Conservation (phyloP, 2,113 vertebrate species). For the Trematocara marginatum region DNA sequence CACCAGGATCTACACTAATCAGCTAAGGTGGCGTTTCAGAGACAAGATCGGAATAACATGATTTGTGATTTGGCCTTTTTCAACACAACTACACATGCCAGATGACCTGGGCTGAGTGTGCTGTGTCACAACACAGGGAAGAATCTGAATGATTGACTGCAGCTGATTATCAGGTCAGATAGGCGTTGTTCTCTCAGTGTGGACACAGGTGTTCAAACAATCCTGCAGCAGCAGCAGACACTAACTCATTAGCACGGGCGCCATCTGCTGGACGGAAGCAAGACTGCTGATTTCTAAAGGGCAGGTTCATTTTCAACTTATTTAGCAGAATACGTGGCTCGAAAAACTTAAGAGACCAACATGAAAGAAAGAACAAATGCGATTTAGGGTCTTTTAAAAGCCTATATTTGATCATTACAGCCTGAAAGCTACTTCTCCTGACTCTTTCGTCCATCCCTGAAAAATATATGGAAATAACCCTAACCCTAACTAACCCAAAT, state of each 20-base stretch:
- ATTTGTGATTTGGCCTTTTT: background rate
- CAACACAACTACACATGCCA: background rate
- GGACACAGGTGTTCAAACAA: constrained; percentile 69
- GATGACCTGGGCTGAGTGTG: background rate
- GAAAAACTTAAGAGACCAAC: background rate
- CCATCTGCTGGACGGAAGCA: constrained; percentile 25
- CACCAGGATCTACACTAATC: background rate
- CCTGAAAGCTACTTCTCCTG: background rate
- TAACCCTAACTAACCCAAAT: background rate
- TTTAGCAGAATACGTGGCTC: background rate
- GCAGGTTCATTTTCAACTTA: background rate
- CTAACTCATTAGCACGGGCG: background rate
- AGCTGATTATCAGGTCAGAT: constrained; percentile 50
- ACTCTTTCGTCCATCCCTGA: fast-evolving
- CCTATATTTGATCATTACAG: fast-evolving
- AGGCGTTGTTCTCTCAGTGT: constrained; percentile 17
- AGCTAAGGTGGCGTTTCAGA: background rate
- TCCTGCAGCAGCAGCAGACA: background rate
- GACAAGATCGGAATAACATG: background rate
- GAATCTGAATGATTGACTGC: constrained; percentile 37
- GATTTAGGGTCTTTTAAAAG: background rate
- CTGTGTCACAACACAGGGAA: constrained; percentile 26
- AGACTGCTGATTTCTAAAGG: background rate
- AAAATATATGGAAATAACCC: fast-evolving
- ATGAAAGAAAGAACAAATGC: background rate